Conservation (phyloP, 2,888 invertebrate genomes). For the Micropterix aruncella region DNA sequence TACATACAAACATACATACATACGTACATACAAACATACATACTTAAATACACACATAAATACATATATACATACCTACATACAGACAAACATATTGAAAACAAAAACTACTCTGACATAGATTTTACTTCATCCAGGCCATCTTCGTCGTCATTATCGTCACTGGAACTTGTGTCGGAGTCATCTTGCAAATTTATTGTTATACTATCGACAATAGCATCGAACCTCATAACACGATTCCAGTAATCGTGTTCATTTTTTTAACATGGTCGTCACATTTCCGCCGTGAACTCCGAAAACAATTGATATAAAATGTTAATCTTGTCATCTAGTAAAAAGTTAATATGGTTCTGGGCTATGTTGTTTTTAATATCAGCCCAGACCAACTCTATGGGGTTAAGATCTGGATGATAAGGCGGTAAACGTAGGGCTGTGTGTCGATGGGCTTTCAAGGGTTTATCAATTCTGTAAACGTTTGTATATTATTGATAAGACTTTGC, state of each 20-base stretch:
- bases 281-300: no score
- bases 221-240: not conserved
- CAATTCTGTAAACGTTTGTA: slow-evolving; percentile 8
- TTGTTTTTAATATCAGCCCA: slow-evolving; percentile 1
- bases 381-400: not conserved
- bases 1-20: no score
- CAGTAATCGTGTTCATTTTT: slow-evolving; percentile 1
- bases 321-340: no score
- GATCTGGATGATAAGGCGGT: no score
- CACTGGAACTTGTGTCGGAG: not conserved
- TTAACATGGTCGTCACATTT: not conserved
- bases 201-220: not conserved
- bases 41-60: no score
- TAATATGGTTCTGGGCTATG: not conserved
- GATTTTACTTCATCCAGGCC: no score
- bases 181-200: not conserved
- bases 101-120: no score
- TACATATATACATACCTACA: no score
- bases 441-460: slow-evolving; percentile 6
- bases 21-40: no score
- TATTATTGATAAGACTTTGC: slow-evolving; percentile 7
- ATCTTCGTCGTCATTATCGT: no score
- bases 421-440: slow-evolving; percentile 3
- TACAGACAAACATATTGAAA: no score
- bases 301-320: no score